These are phyloP conservation scores for Odontomachus brunneus DNA, from an alignment of 1,140 invertebrate species.

Conservation along the genomic window DNA sequence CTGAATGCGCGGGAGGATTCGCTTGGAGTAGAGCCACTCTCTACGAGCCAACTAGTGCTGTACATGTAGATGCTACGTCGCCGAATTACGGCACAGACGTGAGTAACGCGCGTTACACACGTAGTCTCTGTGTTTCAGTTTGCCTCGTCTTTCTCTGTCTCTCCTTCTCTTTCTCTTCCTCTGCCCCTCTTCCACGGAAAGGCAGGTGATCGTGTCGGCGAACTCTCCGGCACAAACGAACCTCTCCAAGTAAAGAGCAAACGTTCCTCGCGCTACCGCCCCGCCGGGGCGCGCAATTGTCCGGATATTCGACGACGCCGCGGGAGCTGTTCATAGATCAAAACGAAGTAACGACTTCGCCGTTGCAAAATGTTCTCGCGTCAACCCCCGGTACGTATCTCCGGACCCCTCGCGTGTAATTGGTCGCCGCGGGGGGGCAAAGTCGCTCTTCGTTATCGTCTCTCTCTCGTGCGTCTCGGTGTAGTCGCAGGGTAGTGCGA, in stretches of 20 bases:
- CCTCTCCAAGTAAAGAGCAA: conserved; percentile 57
- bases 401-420: conserved; percentile 62
- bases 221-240: conserved; percentile 8
- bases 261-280: conserved; percentile 56
- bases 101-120: neutral
- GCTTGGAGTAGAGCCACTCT: too few species aligned
- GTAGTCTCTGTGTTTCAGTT: too few species aligned
- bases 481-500: conserved; percentile 65
- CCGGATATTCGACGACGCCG: conserved; percentile 45
- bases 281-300: conserved; percentile 63
- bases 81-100: neutral
- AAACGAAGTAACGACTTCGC: conserved; percentile 71
- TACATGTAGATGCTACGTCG: neutral
- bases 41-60: too few species aligned
- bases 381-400: conserved; percentile 61
- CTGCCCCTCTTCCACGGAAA: neutral
- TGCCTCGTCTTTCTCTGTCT: too few species aligned
- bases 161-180: too few species aligned
- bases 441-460: conserved; percentile 70
- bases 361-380: conserved; percentile 46
- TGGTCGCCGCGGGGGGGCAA: conserved; percentile 69
- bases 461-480: conserved; percentile 57
- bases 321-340: conserved; percentile 57
- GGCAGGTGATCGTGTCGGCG: conserved; percentile 1
- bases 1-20: too few species aligned